Base-by-base conservation (phyloP, 2,888 invertebrate species). In the Tridacna gigas region DNA sequence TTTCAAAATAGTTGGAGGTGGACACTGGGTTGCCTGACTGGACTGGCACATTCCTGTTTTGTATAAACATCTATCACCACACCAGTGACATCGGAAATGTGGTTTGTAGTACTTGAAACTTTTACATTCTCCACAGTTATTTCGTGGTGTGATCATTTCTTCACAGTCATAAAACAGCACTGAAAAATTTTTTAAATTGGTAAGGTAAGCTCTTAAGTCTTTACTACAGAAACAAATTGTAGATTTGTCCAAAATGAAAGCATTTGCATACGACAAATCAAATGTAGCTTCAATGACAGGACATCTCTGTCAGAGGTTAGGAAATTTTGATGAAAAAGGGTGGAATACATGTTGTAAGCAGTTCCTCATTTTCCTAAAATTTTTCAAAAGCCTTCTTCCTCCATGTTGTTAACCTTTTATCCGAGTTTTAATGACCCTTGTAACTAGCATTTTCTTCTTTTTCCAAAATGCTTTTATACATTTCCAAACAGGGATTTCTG, bases 71-170 rank as follows among this genome's bases (percentile, higher is more conserved):
- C 28, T 12, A 25, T 28, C n/a, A 22, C 18, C 63, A 66, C 85
- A 85, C 85, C 85, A 85, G 5, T 77, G 45, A 63, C 85, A 85
- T 7, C 56, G 61, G 20, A 71, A 85, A 28, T 74, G 45, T 20
- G 79, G 74, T 56, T 80, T 67, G 60, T 37, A 67, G 3, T 37
- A 11, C 3, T 22, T 28, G 47, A 82, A 82, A 75, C 85, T 85
- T 37, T 85, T 77, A 77, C 85, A 85, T 47, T 74, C 61, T 48
- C 79, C 82, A 77, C 85, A 85, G 75, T 85, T 82, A 26, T 77
- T 37, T 25, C n/a, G 9, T 26, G 74, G 78, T 13, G 48, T 18
- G 12, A 78, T 63, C 71, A 85, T 47, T 25, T 48, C 25, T 56
- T 51, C 60, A 71, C 85, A 85, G n/a, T 69, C 56, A 28, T 85